Conservation (phyloP, 1,140 invertebrate species). For the Pseudomyrmex cubaensis region DNA sequence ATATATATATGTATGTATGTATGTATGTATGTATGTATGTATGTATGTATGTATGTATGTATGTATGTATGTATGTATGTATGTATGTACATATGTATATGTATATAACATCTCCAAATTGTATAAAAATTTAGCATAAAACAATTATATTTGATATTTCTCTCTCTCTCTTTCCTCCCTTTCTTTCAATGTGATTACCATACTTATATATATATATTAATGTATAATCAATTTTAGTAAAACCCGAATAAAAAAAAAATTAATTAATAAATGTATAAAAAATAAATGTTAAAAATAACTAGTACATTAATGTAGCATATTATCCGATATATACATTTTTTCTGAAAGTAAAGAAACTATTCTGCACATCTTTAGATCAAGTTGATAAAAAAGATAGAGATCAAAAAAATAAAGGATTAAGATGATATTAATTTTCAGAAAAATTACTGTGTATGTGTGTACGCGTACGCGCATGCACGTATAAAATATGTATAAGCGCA, state of each 20-base stretch:
- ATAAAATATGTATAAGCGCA: conserved; percentile 3
- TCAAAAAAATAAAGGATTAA: neutral
- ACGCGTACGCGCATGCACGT: neutral
- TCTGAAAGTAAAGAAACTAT: conserved; percentile 39
- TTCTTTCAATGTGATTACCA: too few relatives aligned
- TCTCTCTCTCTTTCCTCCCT: neutral
- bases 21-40: too few relatives aligned
- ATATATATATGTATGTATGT: too few relatives aligned
- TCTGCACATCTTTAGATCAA: conserved; percentile 15
- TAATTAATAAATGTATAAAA: conserved; percentile 18
- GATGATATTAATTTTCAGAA: conserved; percentile 12
- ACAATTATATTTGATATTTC: neutral
- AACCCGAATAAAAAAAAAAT: too few relatives aligned
- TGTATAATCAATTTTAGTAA: too few relatives aligned
- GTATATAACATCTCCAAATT: too few relatives aligned
- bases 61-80: too few relatives aligned
- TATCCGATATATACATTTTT: conserved; percentile 25
- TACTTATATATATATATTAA: too few relatives aligned
- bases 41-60: too few relatives aligned
- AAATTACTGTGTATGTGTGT: neutral
- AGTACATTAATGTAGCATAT: conserved; percentile 60
- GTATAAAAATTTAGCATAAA: too few relatives aligned
- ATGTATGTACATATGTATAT: too few relatives aligned
- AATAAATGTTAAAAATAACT: conserved; percentile 27
- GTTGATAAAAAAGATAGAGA: conserved; percentile 8